Evolutionary conservation across 2,888 invertebrate genomes (phyloP).

Genomic region (Hypsopygia costalis): DNA sequence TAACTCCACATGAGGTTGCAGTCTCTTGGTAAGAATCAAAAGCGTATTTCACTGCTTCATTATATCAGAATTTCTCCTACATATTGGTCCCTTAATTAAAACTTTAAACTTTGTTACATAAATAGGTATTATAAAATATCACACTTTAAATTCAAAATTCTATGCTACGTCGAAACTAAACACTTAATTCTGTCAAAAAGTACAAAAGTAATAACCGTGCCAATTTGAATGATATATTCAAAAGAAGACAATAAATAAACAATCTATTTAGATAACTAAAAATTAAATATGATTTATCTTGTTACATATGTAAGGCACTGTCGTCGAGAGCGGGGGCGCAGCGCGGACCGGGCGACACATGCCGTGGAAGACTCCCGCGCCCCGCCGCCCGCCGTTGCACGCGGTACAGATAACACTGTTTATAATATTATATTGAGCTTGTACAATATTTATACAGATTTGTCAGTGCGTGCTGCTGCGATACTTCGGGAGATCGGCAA

Average conservation of each 20-base stretch:
- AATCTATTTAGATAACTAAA: constrained; percentile 78
- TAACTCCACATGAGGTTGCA: constrained; percentile 56
- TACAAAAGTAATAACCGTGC: constrained; percentile 77
- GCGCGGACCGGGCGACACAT: constrained; percentile 20
- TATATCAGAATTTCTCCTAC: constrained; percentile 77
- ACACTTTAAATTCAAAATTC: constrained; percentile 80
- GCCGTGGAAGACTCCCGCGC: constrained; percentile 48
- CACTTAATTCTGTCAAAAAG: constrained; percentile 75
- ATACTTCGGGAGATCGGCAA: constrained; percentile 60
- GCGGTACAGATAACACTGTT: constrained; percentile 39
- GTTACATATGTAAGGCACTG: constrained; percentile 72
- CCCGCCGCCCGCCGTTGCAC: constrained; percentile 30
- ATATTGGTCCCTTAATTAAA: constrained; percentile 80
- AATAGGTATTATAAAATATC: constrained; percentile 76
- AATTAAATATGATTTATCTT: constrained; percentile 75
- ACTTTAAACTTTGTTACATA: constrained; percentile 78
- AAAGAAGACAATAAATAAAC: constrained; percentile 78
- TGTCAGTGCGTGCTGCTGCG: constrained; percentile 48
- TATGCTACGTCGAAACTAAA: constrained; percentile 74
- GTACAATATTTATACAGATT: constrained; percentile 52
- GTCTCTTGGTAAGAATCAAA: constrained; percentile 62
- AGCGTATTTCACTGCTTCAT: constrained; percentile 47
- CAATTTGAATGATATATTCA: constrained; percentile 75
- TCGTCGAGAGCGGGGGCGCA: constrained; percentile 37
- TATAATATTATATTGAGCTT: constrained; percentile 39